phyloP scores from a whole-genome alignment of 35 echinoderm and acorn worm genomes.

The Ophiothrix spiculata region DNA sequence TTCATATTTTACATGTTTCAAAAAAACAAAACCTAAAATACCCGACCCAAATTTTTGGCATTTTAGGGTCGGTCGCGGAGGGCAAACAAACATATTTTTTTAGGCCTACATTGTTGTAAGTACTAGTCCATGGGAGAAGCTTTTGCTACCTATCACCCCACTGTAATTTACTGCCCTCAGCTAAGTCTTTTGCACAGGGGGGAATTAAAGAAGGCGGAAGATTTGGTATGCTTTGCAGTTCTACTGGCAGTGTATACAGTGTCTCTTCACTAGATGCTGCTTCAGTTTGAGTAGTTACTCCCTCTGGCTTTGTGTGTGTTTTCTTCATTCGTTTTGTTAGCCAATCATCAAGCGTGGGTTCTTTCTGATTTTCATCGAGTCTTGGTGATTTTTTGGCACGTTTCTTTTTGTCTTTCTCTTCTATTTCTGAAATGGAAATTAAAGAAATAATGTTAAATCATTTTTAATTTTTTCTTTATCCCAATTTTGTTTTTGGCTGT shows the following conservation, averaged over 20 bases:
- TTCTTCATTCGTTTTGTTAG: slow-evolving; percentile 46
- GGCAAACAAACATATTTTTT: too few relatives aligned
- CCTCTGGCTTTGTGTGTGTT: slow-evolving; percentile 17
- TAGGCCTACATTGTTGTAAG: too few relatives aligned
- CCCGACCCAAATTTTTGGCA: too few relatives aligned
- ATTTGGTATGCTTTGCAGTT: slow-evolving; percentile 35
- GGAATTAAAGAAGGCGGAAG: slow-evolving; percentile 68
- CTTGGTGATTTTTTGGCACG: background rate
- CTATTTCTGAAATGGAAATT: too few relatives aligned
- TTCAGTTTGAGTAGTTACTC: slow-evolving; percentile 6
- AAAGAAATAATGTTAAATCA: too few relatives aligned
- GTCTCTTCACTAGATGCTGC: background rate
- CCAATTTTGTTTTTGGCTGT: too few relatives aligned
- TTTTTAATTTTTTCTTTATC: too few relatives aligned
- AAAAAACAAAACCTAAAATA: too few relatives aligned
- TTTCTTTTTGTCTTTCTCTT: slow-evolving; percentile 22
- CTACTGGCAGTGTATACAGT: slow-evolving; percentile 28
- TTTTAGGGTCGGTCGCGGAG: too few relatives aligned
- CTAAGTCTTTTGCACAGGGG: slow-evolving; percentile 26
- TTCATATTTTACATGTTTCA: too few relatives aligned
- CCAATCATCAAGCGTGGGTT: slow-evolving; percentile 58
- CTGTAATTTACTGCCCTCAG: slow-evolving; percentile 18
- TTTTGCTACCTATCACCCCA: slow-evolving; percentile 34
- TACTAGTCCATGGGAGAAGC: too few relatives aligned
- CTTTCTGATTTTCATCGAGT: background rate